A percentile compares a stretch with the other conserved stretches of the same genome.
Conservation (phyloP, 2,888 invertebrate genomes). For the Euplexia lucipara region DNA sequence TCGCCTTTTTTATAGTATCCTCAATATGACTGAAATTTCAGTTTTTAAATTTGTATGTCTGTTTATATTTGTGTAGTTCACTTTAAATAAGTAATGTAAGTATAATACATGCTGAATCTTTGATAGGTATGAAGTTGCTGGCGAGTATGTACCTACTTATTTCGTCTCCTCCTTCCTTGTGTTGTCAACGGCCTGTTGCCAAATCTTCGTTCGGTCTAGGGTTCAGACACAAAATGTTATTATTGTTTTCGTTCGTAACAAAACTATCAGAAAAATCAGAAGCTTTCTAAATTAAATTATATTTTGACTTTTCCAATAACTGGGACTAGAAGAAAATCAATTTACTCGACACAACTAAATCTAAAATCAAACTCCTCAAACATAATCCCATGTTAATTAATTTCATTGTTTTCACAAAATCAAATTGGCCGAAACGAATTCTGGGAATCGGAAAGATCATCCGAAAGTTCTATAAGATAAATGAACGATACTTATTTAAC, state of each 20-base stretch:
- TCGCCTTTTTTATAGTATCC: background rate
- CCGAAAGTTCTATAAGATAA: slow-evolving; percentile 62
- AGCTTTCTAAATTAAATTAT: slow-evolving; percentile 18
- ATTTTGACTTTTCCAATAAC: slow-evolving; percentile 20
- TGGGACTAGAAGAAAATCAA: slow-evolving; percentile 25
- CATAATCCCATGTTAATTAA: slow-evolving; percentile 53
- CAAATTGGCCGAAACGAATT: slow-evolving; percentile 58
- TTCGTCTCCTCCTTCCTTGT: slow-evolving; percentile 34
- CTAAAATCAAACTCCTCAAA: slow-evolving; percentile 38
- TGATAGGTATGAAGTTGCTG: slow-evolving; percentile 7
- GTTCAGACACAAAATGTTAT: slow-evolving; percentile 22
- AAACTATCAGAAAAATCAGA: slow-evolving; percentile 1
- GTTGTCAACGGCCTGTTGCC: slow-evolving; percentile 41
- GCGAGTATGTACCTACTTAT: slow-evolving; percentile 13
- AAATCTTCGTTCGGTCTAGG: slow-evolving; percentile 24
- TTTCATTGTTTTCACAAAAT: slow-evolving; percentile 61
- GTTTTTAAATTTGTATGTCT: background rate
- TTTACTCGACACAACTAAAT: slow-evolving; percentile 18
- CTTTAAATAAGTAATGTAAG: background rate
- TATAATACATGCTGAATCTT: slow-evolving; percentile 39
- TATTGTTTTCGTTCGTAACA: slow-evolving; percentile 12
- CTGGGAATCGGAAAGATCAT: slow-evolving; percentile 60
- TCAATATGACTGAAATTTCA: background rate
- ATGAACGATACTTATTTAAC: slow-evolving; percentile 63
- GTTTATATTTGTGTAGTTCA: background rate